Evolutionary conservation across 2,888 invertebrate species (phyloP).

Genomic region (Netelia inedita): DNA sequence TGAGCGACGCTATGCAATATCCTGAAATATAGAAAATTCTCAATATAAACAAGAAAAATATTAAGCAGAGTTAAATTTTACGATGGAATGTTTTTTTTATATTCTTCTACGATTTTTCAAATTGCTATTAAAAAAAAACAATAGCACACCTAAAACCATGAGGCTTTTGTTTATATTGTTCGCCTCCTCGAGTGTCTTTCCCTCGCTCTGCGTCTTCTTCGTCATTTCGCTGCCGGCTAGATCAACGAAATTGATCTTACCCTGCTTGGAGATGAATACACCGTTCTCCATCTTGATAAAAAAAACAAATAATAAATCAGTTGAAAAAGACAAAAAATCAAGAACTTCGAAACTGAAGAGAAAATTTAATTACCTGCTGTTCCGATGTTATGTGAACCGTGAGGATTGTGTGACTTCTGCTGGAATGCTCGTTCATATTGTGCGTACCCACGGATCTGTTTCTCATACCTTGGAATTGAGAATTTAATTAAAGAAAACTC

Average conservation of each 20-base stretch:
- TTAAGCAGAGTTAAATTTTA: background rate
- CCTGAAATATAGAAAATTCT: constrained; percentile 86
- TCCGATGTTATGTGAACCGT: constrained; percentile 96
- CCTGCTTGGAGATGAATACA: constrained; percentile 95
- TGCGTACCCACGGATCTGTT: constrained; percentile 96
- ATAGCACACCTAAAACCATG: constrained; percentile 92
- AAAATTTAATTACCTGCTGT: constrained; percentile 87
- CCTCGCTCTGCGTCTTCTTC: constrained; percentile 95
- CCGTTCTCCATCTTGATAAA: constrained; percentile 88
- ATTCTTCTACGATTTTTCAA: background rate
- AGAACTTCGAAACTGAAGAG: background rate
- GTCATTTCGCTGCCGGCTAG: constrained; percentile 99
- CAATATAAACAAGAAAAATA: constrained; percentile 6
- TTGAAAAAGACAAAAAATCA: background rate
- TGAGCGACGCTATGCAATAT: constrained; percentile 97
- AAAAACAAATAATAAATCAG: constrained; percentile 13
- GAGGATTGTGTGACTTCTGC: constrained; percentile 96
- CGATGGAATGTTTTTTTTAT: background rate
- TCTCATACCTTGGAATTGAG: constrained; percentile 89
- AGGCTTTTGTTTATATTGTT: constrained; percentile 98
- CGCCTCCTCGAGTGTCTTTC: constrained; percentile 95
- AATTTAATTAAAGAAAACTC: background rate
- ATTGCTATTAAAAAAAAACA: background rate
- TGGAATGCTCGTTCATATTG: constrained; percentile 97
- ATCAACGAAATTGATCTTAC: constrained; percentile 98